Base-by-base conservation (phyloP, 1,140 invertebrate genomes). In the Drosophila setifemur region DNA sequence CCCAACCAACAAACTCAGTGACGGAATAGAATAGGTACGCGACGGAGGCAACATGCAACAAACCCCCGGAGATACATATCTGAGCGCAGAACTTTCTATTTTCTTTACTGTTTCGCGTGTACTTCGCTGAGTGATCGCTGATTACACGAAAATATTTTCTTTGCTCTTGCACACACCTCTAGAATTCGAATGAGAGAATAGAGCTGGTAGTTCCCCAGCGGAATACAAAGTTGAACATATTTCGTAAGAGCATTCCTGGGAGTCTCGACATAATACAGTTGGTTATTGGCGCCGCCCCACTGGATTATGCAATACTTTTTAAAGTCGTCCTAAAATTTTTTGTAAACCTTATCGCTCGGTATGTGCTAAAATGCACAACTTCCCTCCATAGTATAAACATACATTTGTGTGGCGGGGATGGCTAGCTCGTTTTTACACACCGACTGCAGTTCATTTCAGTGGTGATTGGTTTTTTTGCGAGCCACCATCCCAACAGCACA, bases 81-180 rank as follows among this genome's bases (percentile, higher is more conserved):
- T 29, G 44, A 43, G 48, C 49, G 54, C 74, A 88, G 83, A 88
- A 88, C 78, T 88, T 88, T 88, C 74, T 88, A 88, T 88, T 88
- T 88, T 88, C 74, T 88, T 88, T 76, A 71, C 74, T 72, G 67
- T 72, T 83, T 88, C 63, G 54, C 57, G 72, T 28, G 66, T 39
- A 35, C 29, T 70, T 70, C 19, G 60, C 42, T 61, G 40, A 25
- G 28, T 16, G 28, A 70, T 70, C 19, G 60, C 42, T 61, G 40
- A 25, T 39, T 16, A 37, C 7, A 4, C 40, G 2, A 37, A 37
- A 18, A 25, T 11, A 47, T 47, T 21, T 39, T 23, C 23, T 26
- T 50, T 45, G 21, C 37, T 21, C 23, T n/a, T 12, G 42, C 3
- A 1, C 33, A 39, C 25, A 21, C 47, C 11, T 23, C 37, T 49